Evolutionary conservation across 2,888 invertebrate species (phyloP), one percentile per base, ranked within the genome.

Genomic region (Drosophila subsilvestris): DNA sequence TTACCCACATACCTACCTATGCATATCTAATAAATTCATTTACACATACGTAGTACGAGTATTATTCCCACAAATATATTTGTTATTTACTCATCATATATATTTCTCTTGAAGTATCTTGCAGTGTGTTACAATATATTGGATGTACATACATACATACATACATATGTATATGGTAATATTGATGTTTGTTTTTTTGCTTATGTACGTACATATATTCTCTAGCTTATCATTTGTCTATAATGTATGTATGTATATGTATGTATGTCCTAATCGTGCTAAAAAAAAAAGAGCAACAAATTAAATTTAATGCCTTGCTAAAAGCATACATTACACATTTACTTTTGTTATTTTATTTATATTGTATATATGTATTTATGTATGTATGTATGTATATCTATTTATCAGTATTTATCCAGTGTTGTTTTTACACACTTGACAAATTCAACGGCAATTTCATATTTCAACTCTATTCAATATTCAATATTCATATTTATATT

Each of bases 261-360:
- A 62, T 47, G 37, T 72, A 58, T n/a, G 58, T 73, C 67, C 65
- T 76, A 78, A 74, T 74, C 63, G 85, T 87, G 86, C 82, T 68
- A 82, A 87, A 87, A 78, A 78, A 84, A 82, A 83, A 73, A 6
- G 43, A 47, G 51, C 14, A 63, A 72, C 56, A 72, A n/a, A 82
- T 66, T 59, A 49, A 67, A 43, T 65, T 72, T 59, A 66, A 65
- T 61, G 68, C 47, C 75, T 70, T 45, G 65, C 75, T 74, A 68
- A 84, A 83, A 81, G 84, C 75, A 67, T 45, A 47, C 51, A 55
- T 42, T 48, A 65, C 44, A 65, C 27, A 43, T 65, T 54, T 42
- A 65, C 49, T 43, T 57, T 10, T 51, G 25, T 58, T 50, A 7
- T 49, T 18, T 4, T 37, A 37, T 37, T 12, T 20, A 9, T 44